Evolutionary conservation across 2,113 vertebrate genomes (phyloP), one percentile per base, ranked within the genome.

Genomic region (Nycticryphes semicollaris): DNA sequence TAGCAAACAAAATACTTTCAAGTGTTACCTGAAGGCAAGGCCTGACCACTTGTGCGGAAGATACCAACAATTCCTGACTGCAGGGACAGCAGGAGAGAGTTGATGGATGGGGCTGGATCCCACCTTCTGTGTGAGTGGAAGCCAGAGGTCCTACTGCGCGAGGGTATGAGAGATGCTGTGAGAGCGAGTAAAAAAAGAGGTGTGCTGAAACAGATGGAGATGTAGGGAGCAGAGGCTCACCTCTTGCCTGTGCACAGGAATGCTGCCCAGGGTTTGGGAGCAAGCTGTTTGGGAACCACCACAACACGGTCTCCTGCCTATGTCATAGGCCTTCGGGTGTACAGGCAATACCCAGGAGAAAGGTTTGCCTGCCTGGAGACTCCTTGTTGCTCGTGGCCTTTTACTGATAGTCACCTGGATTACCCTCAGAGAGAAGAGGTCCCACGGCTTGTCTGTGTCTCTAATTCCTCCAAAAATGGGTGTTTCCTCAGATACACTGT

Each of bases 221-320:
- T 3, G 1, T 3, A 10, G 8, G 14, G 5, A 75, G 30, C 2
- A 12, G 50, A 56, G 53, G 7, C 33, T 47, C 41, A 8, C 31
- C 39, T 60, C 31, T 59, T 79, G 60, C 31, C 83, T 41, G 21
- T 16, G 51, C 6, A 11, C 9, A 27, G 43, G 16, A 39, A 37
- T 0, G 3, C 16, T 54, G 62, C 82, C 15, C 7, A 70, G 48
- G 14, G 62, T 28, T 22, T 48, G 47, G 47, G n/a, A 69, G 30
- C 37, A 35, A 59, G 60, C 7, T 39, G 17, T 51, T 62, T 27
- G 54, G 50, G 20, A 84, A 8, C 22, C 28, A n/a, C 8, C 5
- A 3, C 10, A 30, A 14, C 11, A 27, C 1, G 1, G 5, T 51
- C 27, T 79, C 20, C 39, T 2, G 1, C 7, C 5, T 15, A 5